Evolutionary conservation across 2,797 vertebrate species (phyloP).

Genomic region (Acropternis orthonyx): DNA sequence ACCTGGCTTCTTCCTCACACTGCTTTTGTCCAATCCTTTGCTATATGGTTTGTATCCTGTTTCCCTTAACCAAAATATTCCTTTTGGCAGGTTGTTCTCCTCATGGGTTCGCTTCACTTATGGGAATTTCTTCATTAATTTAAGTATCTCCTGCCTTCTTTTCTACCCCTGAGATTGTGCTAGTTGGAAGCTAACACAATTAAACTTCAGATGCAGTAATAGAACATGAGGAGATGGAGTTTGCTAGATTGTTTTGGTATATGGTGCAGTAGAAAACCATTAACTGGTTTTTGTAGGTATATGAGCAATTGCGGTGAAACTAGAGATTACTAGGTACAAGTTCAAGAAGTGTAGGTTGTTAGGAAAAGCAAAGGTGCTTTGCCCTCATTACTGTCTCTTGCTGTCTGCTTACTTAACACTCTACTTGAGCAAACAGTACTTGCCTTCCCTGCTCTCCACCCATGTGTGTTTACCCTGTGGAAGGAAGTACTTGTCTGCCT

Average conservation of each 20-base stretch:
- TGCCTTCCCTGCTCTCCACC: not conserved
- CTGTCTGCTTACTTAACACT: not conserved
- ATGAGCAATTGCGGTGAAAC: not conserved
- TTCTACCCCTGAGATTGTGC: not conserved
- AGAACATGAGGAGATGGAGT: not conserved
- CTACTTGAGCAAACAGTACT: not conserved
- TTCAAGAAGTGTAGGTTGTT: not conserved
- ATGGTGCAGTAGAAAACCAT: not conserved
- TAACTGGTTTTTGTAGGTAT: not conserved
- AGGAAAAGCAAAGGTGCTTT: not conserved
- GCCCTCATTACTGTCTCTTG: not conserved
- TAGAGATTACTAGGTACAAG: not conserved
- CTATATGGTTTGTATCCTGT: not conserved
- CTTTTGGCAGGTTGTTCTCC: not conserved
- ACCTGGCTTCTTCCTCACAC: not conserved
- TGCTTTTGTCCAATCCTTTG: not conserved
- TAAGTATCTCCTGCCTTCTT: not conserved
- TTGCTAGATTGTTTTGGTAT: not conserved
- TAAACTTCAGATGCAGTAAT: not conserved
- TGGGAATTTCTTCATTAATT: not conserved
- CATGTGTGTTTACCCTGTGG: not conserved
- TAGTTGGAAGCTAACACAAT: not conserved
- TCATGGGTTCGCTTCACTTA: not conserved
- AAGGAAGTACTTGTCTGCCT: not conserved
- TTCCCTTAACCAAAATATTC: conserved; percentile 12